Base-by-base conservation (phyloP, 2,113 vertebrate genomes). In the Eulemur macaco region DNA sequence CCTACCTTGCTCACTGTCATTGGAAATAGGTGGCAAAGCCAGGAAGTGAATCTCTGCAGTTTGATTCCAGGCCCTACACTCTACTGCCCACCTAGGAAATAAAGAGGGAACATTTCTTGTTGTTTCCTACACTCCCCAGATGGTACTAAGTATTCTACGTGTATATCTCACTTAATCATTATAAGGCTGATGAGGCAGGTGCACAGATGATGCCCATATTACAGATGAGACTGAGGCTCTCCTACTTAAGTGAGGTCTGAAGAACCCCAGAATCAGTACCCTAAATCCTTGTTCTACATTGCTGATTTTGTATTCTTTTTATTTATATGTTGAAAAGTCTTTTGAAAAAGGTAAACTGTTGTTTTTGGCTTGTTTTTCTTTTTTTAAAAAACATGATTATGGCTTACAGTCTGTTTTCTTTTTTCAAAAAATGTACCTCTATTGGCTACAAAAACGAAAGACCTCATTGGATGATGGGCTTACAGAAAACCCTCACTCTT, bases 261-360 rank as follows among this genome's bases (percentile, higher is more conserved):
- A 10, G 34, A 58, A 25, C 21, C 52, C 21, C 47, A 14, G 8
- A 66, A 20, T 12, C 89, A 47, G 34, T 69, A 52, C 17, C 63
- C 21, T 0, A 7, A 60, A 34, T 52, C 45, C 66, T 45, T 74
- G 10, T 31, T 81, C 37, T 58, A 0, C 47, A 25, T 14, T 56
- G 17, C n/a, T 17, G 14, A 5, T 37, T 66, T 12, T 50, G 20
- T 5, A 63, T 8, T 58, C 11, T 58, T 80, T 69, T 45, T 39
- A 45, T 63, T 69, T 80, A 52, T 5, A 6, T 20, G 2, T 85
- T 76, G 13, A 34, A 52, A 91, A 74, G 25, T 50, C 82, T 73
- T 87, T 71, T 84, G 87, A 3, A 94, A 97, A 93, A 90, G 77
- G 69, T 27, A 50, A 69, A 73, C 37, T 39, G 50, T 91, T 80